phyloP scores from a whole-genome alignment of 2,113 vertebrate species.

The Myodes glareolus region DNA sequence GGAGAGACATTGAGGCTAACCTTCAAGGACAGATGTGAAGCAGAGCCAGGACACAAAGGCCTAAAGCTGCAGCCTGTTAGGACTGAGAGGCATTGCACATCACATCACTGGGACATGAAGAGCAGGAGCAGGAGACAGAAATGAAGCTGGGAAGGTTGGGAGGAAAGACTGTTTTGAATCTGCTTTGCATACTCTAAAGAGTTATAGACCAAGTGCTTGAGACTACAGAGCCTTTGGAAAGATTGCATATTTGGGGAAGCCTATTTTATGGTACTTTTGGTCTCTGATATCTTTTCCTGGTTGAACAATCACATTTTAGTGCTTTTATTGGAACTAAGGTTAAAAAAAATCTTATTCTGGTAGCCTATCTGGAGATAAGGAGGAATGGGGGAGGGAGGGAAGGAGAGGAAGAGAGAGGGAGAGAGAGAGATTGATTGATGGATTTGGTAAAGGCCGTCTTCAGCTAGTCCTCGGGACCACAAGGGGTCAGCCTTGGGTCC shows the following conservation, averaged over 20 bases:
- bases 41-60: neutral
- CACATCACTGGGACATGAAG: accelerated
- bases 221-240: neutral
- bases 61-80: neutral
- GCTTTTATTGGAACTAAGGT: neutral
- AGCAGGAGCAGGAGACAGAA: neutral
- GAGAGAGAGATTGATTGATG: neutral
- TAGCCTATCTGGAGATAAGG: neutral
- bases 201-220: neutral
- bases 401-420: neutral
- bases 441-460: neutral
- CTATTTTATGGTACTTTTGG: neutral
- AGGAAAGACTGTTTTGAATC: neutral
- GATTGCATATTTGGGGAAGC: neutral
- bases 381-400: neutral
- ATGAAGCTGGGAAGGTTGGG: neutral
- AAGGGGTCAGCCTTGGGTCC: constrained; percentile 78
- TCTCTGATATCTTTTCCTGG: neutral
- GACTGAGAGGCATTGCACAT: neutral
- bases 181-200: neutral
- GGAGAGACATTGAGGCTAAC: neutral
- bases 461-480: constrained; percentile 45
- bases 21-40: neutral
- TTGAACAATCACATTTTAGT: constrained; percentile 12
- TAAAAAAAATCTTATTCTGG: neutral